Conservation (phyloP, 64 coral and sea anemone species). For the Dendrophyllia cribrosa region DNA sequence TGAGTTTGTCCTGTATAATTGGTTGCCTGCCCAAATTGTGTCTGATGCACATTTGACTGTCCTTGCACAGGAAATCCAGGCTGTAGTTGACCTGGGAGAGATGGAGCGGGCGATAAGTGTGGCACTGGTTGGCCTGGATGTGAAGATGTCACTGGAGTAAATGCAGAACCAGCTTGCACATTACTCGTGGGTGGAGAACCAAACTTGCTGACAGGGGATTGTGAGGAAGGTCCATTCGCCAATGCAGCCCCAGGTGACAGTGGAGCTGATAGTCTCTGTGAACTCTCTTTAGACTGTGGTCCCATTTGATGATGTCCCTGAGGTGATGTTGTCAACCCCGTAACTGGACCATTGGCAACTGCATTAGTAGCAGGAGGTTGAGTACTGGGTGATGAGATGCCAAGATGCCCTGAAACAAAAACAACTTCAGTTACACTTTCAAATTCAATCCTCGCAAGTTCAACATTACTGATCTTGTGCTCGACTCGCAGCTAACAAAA, state of each 20-base stretch:
- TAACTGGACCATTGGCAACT: conserved; percentile 27
- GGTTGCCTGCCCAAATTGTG: background rate
- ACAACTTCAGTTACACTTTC: background rate
- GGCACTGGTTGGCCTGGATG: background rate
- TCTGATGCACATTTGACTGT: background rate
- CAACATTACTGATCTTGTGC: too few species aligned
- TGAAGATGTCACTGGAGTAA: conserved; percentile 50
- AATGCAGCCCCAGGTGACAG: background rate
- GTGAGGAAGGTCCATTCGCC: background rate
- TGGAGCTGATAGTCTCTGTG: background rate
- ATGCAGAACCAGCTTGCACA: conserved; percentile 38
- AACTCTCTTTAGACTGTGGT: background rate
- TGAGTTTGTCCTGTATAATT: conserved; percentile 12
- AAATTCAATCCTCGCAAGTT: background rate
- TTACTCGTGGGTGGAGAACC: background rate
- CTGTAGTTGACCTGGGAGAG: background rate
- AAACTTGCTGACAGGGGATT: background rate
- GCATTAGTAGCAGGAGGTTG: background rate
- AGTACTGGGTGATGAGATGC: background rate
- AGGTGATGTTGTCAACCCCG: background rate
- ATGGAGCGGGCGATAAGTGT: background rate
- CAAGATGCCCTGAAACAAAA: background rate
- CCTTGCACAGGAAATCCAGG: background rate
- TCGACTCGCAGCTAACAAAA: too few species aligned
- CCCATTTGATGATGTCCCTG: background rate